Percentiles rank a stretch among this genome's conserved stretches.
Evolutionary conservation across 2,888 invertebrate species (phyloP).

Genomic region (Allolobophora icterica): DNA sequence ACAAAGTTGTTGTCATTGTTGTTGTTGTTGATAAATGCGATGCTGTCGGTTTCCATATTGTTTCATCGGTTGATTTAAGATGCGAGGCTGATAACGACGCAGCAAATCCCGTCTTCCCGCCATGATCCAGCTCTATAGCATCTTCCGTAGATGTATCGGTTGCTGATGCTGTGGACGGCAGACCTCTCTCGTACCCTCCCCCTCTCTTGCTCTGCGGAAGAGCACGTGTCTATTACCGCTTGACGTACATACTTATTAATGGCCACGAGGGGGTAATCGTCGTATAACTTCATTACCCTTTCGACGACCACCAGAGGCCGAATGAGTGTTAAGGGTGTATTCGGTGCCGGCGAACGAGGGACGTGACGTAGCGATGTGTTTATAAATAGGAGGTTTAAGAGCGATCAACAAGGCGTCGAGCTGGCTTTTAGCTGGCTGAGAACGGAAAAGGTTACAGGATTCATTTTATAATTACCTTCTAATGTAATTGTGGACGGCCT

Average conservation of each 20-base stretch:
- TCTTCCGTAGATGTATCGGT: background rate
- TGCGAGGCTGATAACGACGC: no score
- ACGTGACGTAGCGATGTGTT: background rate
- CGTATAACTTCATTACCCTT: constrained; percentile 11
- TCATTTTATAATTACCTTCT: background rate
- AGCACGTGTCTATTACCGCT: constrained; percentile 17
- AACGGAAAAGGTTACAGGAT: background rate
- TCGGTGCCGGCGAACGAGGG: background rate
- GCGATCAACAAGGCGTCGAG: background rate
- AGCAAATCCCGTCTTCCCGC: no score
- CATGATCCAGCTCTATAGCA: no score
- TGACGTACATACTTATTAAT: constrained; percentile 17
- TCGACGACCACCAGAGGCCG: background rate
- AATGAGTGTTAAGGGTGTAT: background rate
- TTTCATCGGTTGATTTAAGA: no score
- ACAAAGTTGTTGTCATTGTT: background rate
- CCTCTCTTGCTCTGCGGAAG: background rate
- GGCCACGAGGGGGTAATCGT: background rate
- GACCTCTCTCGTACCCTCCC: background rate
- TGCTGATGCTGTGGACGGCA: background rate
- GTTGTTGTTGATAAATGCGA: background rate
- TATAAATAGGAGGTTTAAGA: background rate
- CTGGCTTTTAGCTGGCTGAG: background rate
- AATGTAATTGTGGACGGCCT: background rate
- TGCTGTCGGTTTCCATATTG: background rate